These are phyloP conservation scores for Lithophane semibrunnea DNA, from an alignment of 2,888 invertebrate genomes.

Conservation along the genomic window DNA sequence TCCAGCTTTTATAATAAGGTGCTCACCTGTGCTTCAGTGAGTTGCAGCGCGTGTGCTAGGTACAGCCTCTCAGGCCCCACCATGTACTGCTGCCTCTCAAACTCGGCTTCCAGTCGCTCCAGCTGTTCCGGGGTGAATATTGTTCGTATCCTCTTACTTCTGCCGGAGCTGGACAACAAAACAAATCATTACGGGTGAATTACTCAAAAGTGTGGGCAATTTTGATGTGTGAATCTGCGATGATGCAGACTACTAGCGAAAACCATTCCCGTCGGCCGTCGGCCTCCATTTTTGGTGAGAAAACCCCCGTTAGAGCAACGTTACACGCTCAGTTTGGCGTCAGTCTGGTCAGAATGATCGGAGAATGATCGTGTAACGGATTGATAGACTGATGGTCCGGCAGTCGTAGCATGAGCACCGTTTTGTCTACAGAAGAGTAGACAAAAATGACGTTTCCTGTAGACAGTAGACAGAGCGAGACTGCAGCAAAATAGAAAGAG, in stretches of 20 bases:
- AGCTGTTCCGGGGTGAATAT: constrained; percentile 99
- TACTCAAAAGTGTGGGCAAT: not conserved
- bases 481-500: no score
- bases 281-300: not conserved
- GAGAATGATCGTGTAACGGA: no score
- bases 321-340: no score
- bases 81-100: constrained; percentile 99
- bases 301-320: not conserved
- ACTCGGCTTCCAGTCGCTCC: constrained; percentile 98
- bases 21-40: constrained; percentile 96
- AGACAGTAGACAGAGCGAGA: no score
- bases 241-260: not conserved
- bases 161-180: constrained; percentile 84
- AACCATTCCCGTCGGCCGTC: not conserved
- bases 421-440: no score
- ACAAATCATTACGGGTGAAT: not conserved
- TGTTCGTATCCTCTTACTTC: constrained; percentile 97
- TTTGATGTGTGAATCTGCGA: not conserved
- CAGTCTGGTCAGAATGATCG: no score
- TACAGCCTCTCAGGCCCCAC: constrained; percentile 98
- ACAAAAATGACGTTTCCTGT: no score
- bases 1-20: not conserved
- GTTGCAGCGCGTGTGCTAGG: constrained; percentile 95
- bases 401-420: no score
- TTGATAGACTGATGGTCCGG: no score